A percentile compares a stretch with the other conserved stretches of the same genome.
Evolutionary conservation across 2,113 vertebrate genomes (phyloP).

Genomic region (Tinamus guttatus): DNA sequence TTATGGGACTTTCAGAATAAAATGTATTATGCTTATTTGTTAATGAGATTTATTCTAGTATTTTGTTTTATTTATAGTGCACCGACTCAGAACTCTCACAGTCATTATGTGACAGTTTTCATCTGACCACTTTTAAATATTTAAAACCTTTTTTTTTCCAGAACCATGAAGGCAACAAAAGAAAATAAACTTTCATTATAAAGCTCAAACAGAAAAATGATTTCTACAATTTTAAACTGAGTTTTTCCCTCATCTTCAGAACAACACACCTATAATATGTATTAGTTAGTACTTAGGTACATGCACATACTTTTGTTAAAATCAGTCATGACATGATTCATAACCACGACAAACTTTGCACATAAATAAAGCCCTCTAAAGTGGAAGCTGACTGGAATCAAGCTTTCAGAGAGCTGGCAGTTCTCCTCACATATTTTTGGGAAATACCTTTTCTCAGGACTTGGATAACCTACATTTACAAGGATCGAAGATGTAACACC

Average conservation of each 20-base stretch:
- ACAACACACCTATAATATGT: fast-evolving
- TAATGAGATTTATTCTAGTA: constrained; percentile 52
- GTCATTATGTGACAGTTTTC: constrained; percentile 2
- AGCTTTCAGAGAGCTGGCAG: fast-evolving
- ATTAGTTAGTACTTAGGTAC: fast-evolving
- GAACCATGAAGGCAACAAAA: no score
- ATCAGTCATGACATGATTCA: fast-evolving
- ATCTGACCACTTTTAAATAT: constrained; percentile 31
- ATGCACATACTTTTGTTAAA: fast-evolving
- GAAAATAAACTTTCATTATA: background rate
- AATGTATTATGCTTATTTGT: constrained; percentile 29
- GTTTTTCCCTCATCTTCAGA: background rate
- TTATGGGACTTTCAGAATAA: constrained; percentile 4
- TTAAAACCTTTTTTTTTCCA: background rate
- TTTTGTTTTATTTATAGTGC: constrained; percentile 55
- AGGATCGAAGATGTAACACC: no score
- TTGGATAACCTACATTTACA: fast-evolving
- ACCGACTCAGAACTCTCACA: background rate
- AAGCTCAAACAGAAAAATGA: background rate
- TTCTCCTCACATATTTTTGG: fast-evolving
- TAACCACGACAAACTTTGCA: no score
- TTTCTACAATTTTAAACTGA: background rate
- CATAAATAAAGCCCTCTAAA: background rate
- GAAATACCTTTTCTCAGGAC: fast-evolving
- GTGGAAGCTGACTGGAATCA: no score